A percentile compares a stretch with the other conserved stretches of the same genome.
phyloP scores from a whole-genome alignment of 2,113 vertebrate genomes.

The Galbula dea region DNA sequence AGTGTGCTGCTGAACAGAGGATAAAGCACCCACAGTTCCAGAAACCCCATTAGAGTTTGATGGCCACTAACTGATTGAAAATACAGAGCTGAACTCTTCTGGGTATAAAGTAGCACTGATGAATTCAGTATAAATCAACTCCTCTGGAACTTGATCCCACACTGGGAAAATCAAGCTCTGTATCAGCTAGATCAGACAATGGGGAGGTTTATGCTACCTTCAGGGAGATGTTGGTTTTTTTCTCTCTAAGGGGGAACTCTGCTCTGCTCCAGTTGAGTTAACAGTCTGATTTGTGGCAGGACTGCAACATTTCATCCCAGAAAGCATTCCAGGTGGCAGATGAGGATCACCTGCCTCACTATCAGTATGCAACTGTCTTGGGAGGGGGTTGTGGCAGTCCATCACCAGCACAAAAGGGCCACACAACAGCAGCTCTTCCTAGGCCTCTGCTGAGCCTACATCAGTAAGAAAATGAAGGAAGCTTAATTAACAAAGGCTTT shows the following conservation, averaged over 20 bases:
- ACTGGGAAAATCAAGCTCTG: neutral
- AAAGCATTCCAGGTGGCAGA: neutral
- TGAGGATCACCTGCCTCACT: neutral
- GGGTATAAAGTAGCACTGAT: conserved; percentile 32
- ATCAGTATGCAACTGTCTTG: neutral
- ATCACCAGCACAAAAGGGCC: neutral
- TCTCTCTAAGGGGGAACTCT: neutral
- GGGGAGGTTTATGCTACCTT: conserved; percentile 7
- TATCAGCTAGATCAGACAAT: neutral
- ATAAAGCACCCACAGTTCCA: conserved; percentile 41
- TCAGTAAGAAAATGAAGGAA: neutral
- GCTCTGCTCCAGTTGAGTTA: neutral
- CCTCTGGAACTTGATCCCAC: neutral
- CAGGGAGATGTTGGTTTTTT: neutral
- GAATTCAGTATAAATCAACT: conserved; percentile 8
- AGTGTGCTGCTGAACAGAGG: neutral
- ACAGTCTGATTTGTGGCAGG: neutral
- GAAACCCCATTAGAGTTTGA: conserved; percentile 28
- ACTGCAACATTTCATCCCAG: neutral
- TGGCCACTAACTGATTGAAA: conserved; percentile 40
- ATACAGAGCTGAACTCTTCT: conserved; percentile 7
- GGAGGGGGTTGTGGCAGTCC: accelerated
- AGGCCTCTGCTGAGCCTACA: neutral
- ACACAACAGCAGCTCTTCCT: neutral
- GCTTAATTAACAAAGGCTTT: conserved; percentile 42